Conservation (phyloP, 2,797 vertebrate genomes). For the Danionella dracula region DNA sequence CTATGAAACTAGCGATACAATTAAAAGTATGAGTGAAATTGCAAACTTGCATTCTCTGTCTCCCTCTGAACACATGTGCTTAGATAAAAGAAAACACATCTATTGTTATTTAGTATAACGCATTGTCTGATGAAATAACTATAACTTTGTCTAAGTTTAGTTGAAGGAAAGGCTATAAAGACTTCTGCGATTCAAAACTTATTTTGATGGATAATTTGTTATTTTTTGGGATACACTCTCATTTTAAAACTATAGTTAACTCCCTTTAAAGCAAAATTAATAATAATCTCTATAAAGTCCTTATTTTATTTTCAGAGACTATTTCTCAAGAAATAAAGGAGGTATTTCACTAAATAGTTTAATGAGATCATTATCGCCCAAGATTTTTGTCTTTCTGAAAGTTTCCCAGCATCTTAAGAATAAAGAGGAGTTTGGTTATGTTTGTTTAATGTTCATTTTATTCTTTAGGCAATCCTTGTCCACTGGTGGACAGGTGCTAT, state of each 20-base stretch:
- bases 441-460: constrained; percentile 70
- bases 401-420: constrained; percentile 57
- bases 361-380: constrained; percentile 71
- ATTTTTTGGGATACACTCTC: constrained; percentile 54
- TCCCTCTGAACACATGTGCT: too few relatives aligned
- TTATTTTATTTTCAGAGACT: neutral
- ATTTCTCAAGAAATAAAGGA: constrained; percentile 9
- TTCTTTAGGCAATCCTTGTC: constrained; percentile 65
- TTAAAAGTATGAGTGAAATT: too few relatives aligned
- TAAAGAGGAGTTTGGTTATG: constrained; percentile 53
- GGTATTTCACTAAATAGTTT: constrained; percentile 45
- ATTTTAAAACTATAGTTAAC: constrained; percentile 63
- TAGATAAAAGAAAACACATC: too few relatives aligned
- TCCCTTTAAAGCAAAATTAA: constrained; percentile 46
- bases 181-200: too few relatives aligned
- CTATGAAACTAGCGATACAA: too few relatives aligned
- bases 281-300: constrained; percentile 29
- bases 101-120: too few relatives aligned
- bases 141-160: too few relatives aligned
- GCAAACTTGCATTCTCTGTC: too few relatives aligned
- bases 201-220: too few relatives aligned
- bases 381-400: constrained; percentile 53
- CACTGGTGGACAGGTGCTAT: constrained; percentile 66
- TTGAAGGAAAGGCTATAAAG: too few relatives aligned
- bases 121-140: too few relatives aligned